These are phyloP conservation scores for Hyperoplus immaculatus DNA, from an alignment of 2,797 vertebrate genomes.

Conservation along the genomic window DNA sequence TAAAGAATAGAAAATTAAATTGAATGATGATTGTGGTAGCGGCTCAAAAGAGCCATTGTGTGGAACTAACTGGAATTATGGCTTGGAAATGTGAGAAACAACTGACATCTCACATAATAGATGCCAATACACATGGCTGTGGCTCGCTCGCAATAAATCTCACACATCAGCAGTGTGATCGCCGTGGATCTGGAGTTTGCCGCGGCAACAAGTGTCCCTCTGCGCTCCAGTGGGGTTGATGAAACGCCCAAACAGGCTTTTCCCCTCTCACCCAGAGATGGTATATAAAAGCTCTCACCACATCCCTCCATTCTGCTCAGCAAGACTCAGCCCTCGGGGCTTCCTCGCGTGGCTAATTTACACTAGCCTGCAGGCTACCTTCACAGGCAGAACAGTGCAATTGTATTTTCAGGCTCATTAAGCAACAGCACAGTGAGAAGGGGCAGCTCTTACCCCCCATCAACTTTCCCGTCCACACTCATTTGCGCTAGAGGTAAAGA, in stretches of 20 bases:
- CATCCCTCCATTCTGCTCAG: conserved; percentile 82
- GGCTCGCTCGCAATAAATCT: conserved; percentile 62
- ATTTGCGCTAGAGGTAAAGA: conserved; percentile 48
- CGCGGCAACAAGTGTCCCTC: conserved; percentile 74
- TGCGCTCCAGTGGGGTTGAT: conserved; percentile 41
- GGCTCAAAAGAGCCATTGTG: conserved; percentile 76
- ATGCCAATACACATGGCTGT: conserved; percentile 58
- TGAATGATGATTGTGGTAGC: conserved; percentile 79
- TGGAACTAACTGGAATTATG: conserved; percentile 69
- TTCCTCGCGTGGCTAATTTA: conserved; percentile 87
- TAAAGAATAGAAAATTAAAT: conserved; percentile 79
- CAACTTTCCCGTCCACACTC: conserved; percentile 71
- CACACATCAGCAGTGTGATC: conserved; percentile 52
- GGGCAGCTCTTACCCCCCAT: conserved; percentile 60
- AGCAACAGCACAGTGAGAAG: conserved; percentile 78
- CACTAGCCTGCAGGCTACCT: conserved; percentile 86
- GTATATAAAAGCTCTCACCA: conserved; percentile 20
- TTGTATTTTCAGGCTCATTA: conserved; percentile 92
- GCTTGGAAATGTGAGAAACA: conserved; percentile 83
- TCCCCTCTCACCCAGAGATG: conserved; percentile 34
- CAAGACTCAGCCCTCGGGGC: conserved; percentile 83
- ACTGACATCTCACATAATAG: conserved; percentile 73
- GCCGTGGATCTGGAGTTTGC: conserved; percentile 11
- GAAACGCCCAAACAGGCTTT: conserved; percentile 78
- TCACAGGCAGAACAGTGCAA: conserved; percentile 87